Evolutionary conservation across 2,797 vertebrate species (phyloP).

Genomic region (Caiman crocodilus): DNA sequence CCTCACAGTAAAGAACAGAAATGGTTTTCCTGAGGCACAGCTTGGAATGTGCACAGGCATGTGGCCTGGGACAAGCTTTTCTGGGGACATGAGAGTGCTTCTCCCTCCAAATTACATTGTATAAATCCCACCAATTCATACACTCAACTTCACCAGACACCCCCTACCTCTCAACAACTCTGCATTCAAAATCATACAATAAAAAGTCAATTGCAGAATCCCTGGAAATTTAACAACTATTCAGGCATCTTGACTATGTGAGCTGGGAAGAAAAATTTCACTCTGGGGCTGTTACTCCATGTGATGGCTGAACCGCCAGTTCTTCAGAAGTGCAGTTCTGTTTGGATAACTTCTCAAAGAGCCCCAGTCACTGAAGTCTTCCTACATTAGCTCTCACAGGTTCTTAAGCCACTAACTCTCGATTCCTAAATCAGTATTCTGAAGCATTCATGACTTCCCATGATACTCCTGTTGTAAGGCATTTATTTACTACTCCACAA

Average conservation of each 20-base stretch:
- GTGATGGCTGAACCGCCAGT: not conserved
- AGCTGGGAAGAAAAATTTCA: not conserved
- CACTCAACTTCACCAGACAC: conserved; percentile 1
- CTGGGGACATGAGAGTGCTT: not conserved
- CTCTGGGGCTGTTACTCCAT: not conserved
- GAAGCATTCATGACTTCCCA: not conserved
- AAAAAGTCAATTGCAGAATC: not conserved
- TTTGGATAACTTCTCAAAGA: not conserved
- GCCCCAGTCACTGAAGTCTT: not conserved
- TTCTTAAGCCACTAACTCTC: not conserved
- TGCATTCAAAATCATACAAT: not conserved
- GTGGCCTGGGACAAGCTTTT: not conserved
- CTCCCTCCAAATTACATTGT: not conserved
- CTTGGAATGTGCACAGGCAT: not conserved
- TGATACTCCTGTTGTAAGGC: not conserved
- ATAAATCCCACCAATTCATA: not conserved
- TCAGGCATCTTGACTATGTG: not conserved
- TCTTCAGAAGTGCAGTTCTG: not conserved
- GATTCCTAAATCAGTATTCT: not conserved
- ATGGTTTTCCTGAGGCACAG: not conserved
- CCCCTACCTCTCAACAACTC: not conserved
- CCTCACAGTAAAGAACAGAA: not conserved
- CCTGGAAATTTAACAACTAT: not conserved
- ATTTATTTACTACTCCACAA: not conserved
- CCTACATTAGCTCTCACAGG: not conserved